Evolutionary conservation across 2,113 vertebrate species (phyloP).

Genomic region (Pontoporia blainvillei): DNA sequence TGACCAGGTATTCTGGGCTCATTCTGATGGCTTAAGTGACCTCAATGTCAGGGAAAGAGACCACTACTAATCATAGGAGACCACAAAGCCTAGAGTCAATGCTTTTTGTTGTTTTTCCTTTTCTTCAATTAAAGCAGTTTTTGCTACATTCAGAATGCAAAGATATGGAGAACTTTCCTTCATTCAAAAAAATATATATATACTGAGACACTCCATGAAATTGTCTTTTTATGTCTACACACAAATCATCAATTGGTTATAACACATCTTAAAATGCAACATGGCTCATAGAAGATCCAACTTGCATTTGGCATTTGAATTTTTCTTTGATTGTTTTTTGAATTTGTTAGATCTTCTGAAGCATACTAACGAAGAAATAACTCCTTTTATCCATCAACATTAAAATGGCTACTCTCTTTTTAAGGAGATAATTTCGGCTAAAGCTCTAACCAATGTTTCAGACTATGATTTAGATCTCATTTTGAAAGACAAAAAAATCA

Average conservation of each 20-base stretch:
- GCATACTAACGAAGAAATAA: not conserved
- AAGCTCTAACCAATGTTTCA: not conserved
- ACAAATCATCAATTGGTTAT: not conserved
- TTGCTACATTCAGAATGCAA: not conserved
- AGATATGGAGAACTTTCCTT: not conserved
- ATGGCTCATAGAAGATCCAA: not conserved
- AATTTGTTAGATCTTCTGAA: not conserved
- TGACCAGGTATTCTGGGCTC: not conserved
- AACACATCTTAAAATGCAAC: not conserved
- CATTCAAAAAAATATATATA: not conserved
- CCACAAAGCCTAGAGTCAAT: not conserved
- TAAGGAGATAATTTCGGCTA: not conserved
- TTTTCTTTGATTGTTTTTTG: not conserved
- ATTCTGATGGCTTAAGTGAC: constrained; percentile 31
- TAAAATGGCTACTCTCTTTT: not conserved
- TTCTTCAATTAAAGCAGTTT: not conserved
- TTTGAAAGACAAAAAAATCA: not conserved
- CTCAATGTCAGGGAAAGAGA: not conserved
- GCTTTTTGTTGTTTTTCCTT: not conserved
- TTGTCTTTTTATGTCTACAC: not conserved
- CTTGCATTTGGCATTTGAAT: not conserved
- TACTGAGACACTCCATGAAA: not conserved
- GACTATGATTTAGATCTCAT: not conserved
- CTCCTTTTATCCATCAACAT: not conserved
- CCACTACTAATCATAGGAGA: not conserved